Percentiles rank a stretch among this genome's conserved stretches.
Evolutionary conservation across 1,140 invertebrate species (phyloP).

Genomic region (Atta colombica): DNA sequence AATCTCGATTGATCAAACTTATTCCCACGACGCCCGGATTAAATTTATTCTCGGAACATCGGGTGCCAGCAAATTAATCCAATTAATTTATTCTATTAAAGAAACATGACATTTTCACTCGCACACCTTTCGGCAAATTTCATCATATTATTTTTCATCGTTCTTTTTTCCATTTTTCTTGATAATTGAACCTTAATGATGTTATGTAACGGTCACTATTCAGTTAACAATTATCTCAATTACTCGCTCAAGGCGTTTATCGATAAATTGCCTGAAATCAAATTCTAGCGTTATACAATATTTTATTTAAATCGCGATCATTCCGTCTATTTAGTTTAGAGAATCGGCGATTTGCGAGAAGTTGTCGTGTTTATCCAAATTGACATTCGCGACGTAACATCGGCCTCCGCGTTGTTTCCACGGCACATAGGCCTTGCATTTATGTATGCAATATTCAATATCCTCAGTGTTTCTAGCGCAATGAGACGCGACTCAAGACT

Average conservation of each 20-base stretch:
- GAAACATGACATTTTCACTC: background rate
- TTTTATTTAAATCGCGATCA: slow-evolving; percentile 5
- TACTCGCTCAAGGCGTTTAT: slow-evolving; percentile 50
- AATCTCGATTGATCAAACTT: background rate
- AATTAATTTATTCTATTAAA: slow-evolving; percentile 25
- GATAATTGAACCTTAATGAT: slow-evolving; percentile 32
- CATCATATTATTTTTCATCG: background rate
- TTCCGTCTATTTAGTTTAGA: slow-evolving; percentile 6
- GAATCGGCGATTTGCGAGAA: background rate
- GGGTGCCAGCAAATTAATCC: background rate
- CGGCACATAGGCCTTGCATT: slow-evolving; percentile 31
- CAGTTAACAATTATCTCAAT: slow-evolving; percentile 52
- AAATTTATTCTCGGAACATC: background rate
- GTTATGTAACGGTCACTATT: slow-evolving; percentile 43
- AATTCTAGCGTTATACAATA: slow-evolving; percentile 23
- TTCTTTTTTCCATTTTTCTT: background rate
- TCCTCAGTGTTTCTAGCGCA: background rate
- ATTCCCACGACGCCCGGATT: background rate
- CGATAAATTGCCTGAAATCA: slow-evolving; percentile 42
- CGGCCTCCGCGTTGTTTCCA: slow-evolving; percentile 25
- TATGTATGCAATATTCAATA: slow-evolving; percentile 56
- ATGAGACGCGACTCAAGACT: slow-evolving; percentile 3
- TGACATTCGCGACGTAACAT: slow-evolving; percentile 20
- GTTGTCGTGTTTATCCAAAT: slow-evolving; percentile 2
- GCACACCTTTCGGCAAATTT: background rate